phyloP scores from a whole-genome alignment of 2,888 invertebrate species.

The Watsonalla binaria region DNA sequence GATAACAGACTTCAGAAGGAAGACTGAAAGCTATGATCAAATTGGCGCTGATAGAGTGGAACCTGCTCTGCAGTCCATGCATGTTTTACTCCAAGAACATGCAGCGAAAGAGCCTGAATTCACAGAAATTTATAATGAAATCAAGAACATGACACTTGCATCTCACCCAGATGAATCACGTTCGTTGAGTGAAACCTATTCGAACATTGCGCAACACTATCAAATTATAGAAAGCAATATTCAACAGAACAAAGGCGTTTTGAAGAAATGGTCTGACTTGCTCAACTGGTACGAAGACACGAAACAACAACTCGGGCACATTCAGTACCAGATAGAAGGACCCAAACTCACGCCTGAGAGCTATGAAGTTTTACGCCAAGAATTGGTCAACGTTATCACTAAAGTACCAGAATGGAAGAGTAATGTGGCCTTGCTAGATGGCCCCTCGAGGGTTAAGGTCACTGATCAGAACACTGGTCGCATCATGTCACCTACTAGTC shows the following conservation, averaged over 20 bases:
- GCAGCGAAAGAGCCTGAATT: constrained; percentile 89
- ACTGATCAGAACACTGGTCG: constrained; percentile 84
- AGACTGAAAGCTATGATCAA: constrained; percentile 87
- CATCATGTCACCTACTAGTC: constrained; percentile 84
- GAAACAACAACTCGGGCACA: constrained; percentile 86
- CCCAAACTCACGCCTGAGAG: constrained; percentile 85
- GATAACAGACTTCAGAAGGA: constrained; percentile 85
- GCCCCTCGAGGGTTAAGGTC: constrained; percentile 82
- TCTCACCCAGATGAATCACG: constrained; percentile 87
- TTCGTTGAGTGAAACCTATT: constrained; percentile 85
- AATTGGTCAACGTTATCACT: constrained; percentile 82
- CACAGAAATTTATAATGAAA: constrained; percentile 88
- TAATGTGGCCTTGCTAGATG: constrained; percentile 83
- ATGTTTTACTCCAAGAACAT: constrained; percentile 90
- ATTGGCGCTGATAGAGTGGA: constrained; percentile 90
- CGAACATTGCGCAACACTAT: constrained; percentile 86
- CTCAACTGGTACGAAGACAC: constrained; percentile 89
- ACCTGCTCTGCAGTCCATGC: constrained; percentile 86
- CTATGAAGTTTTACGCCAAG: constrained; percentile 82
- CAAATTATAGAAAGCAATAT: constrained; percentile 86
- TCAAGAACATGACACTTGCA: constrained; percentile 85
- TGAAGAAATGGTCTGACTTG: constrained; percentile 91
- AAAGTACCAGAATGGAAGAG: constrained; percentile 85
- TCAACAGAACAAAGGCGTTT: constrained; percentile 83
- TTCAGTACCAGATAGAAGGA: constrained; percentile 88